Evolutionary conservation across 2,113 vertebrate species (phyloP), one percentile per base, ranked within the genome.

Genomic region (Pardalotus punctatus): DNA sequence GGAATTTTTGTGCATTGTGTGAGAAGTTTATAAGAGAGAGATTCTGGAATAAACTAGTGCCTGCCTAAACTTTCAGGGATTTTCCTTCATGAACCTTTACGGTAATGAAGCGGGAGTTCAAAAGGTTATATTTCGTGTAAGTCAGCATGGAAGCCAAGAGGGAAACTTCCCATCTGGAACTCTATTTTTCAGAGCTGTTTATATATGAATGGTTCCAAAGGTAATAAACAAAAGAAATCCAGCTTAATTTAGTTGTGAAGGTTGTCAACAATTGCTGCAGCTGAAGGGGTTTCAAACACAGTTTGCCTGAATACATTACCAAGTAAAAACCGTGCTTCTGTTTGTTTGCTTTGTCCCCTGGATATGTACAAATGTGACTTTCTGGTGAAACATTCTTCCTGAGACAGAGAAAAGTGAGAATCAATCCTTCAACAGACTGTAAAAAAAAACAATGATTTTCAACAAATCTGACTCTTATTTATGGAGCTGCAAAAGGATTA

Each of bases 371-470:
- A 56, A 84, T 69, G 81, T 8, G 22, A 57, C 31, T 83, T 87
- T 71, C 67, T 70, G 29, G 38, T 73, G 54, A 81, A 81, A 77
- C 10, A 11, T 67, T 91, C 61, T 93, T 91, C 50, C 35, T 61
- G 58, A 88, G 54, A 90, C 43, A 88, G 47, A 90, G 57, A 91
- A 93, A 93, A 94, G 36, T 64, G 64, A 93, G 73, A 88, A 83
- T 70, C 67, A 66, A 66, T 82, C 54, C 50, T 94, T 90, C 79
- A 83, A 56, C 27, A 80, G 51, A 65, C 29, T 90, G 51, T 36
- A 57, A 86, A 91, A 83, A 81, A 90, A 88, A 81, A 64, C 84
- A 77, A 45, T 85, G 69, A 21, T 81, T 89, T 64, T 74, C 45
- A 81, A 77, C 22, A 81, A 93, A 88, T 60, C 23, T 88, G 79